These are phyloP conservation scores for Actias luna DNA, from an alignment of 2,888 invertebrate species.

Conservation along the genomic window DNA sequence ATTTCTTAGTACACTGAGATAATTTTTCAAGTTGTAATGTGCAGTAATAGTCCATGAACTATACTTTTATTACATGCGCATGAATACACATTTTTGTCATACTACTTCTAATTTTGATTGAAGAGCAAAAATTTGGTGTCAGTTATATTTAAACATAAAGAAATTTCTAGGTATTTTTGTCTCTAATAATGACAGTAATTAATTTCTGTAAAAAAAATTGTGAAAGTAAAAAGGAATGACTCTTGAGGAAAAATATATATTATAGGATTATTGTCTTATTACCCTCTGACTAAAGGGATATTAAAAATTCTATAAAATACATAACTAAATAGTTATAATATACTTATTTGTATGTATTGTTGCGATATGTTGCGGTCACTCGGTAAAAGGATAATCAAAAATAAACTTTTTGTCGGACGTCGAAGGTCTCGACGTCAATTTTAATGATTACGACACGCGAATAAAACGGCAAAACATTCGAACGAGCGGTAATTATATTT, in stretches of 20 bases:
- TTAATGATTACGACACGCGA: slow-evolving; percentile 9
- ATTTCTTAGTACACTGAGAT: background rate
- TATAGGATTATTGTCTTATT: too few species aligned
- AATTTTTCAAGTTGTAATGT: background rate
- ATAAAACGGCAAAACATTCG: slow-evolving; percentile 16
- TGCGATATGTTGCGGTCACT: background rate
- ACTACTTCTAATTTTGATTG: too few species aligned
- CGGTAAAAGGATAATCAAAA: background rate
- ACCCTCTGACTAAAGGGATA: background rate
- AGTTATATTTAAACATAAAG: too few species aligned
- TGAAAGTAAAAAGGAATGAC: too few species aligned
- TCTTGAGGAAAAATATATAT: too few species aligned
- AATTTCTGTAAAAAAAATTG: too few species aligned
- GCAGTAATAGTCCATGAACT: background rate
- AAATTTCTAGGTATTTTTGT: too few species aligned
- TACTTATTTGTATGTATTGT: too few species aligned
- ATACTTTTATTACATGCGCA: too few species aligned
- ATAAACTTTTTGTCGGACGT: background rate
- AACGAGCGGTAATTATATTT: slow-evolving; percentile 42
- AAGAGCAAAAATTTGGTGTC: too few species aligned
- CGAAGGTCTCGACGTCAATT: slow-evolving; percentile 8
- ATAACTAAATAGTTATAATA: background rate
- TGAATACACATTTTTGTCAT: too few species aligned
- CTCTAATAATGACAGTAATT: too few species aligned
- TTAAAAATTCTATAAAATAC: background rate